These are phyloP conservation scores for Scolanthus callimorphus DNA, from an alignment of 92 coral and sea anemone genomes.

Conservation along the genomic window DNA sequence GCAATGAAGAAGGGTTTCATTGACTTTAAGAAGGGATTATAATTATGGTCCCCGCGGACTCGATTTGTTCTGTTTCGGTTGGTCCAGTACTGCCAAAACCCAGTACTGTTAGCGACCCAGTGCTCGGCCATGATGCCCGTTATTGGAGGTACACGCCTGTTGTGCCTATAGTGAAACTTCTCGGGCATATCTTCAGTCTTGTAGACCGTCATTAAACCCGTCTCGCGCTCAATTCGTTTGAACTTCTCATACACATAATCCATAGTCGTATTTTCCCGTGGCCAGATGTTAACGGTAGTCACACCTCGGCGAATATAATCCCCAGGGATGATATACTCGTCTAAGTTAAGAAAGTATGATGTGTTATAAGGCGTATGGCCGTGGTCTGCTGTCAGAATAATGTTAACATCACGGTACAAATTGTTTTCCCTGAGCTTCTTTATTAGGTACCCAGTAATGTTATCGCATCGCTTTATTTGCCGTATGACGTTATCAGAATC, in stretches of 20 bases:
- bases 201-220: slow-evolving; percentile 49
- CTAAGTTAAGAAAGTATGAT: slow-evolving; percentile 46
- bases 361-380: slow-evolving; percentile 61
- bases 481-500: slow-evolving; percentile 37
- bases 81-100: slow-evolving; percentile 34
- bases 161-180: slow-evolving; percentile 49
- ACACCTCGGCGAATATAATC: slow-evolving; percentile 25
- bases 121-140: slow-evolving; percentile 55
- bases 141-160: slow-evolving; percentile 62
- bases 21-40: slow-evolving; percentile 36
- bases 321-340: slow-evolving; percentile 36
- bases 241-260: slow-evolving; percentile 33
- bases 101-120: slow-evolving; percentile 45
- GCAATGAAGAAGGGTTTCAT: slow-evolving; percentile 94
- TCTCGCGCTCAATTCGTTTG: slow-evolving; percentile 32
- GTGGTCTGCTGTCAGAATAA: slow-evolving; percentile 73
- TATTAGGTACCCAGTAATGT: slow-evolving; percentile 59
- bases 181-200: slow-evolving; percentile 70
- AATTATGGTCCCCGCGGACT: slow-evolving; percentile 53
- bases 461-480: slow-evolving; percentile 28
- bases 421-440: slow-evolving; percentile 29
- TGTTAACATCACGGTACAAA: slow-evolving; percentile 50
- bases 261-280: slow-evolving; percentile 17
- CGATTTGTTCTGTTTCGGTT: slow-evolving; percentile 1
- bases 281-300: slow-evolving; percentile 40